Conservation (phyloP, 92 coral and sea anemone genomes). For the Parazoanthus darwini region DNA sequence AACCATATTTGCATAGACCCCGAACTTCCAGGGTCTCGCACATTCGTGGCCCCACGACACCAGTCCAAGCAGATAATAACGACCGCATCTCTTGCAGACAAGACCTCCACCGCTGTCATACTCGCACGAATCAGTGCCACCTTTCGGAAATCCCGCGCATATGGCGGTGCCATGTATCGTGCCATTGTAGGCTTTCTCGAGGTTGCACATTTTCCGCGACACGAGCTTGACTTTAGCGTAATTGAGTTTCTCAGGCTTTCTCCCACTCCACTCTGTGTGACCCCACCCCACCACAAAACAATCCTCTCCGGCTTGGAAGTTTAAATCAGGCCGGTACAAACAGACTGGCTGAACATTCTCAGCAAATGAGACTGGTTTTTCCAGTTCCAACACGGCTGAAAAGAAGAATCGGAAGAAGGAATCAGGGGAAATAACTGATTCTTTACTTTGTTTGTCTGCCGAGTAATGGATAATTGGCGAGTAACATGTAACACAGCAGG, state of each 20-base stretch:
- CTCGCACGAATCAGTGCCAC: slow-evolving; percentile 78
- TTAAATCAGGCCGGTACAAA: slow-evolving; percentile 54
- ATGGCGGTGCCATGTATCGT: slow-evolving; percentile 82
- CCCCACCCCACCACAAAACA: slow-evolving; percentile 93
- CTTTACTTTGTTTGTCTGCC: not conserved
- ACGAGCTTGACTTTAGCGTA: slow-evolving; percentile 69
- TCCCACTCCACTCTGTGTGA: slow-evolving; percentile 75
- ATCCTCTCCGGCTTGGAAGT: slow-evolving; percentile 57
- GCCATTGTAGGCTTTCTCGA: slow-evolving; percentile 73
- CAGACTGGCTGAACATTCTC: slow-evolving; percentile 74
- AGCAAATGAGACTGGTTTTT: slow-evolving; percentile 48
- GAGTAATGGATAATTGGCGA: not conserved
- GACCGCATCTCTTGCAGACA: slow-evolving; percentile 74
- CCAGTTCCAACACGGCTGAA: slow-evolving; percentile 70
- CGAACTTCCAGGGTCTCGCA: slow-evolving; percentile 76
- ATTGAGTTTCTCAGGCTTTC: slow-evolving; percentile 68
- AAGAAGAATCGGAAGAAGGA: not conserved
- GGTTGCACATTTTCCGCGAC: slow-evolving; percentile 72
- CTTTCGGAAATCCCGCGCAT: slow-evolving; percentile 82
- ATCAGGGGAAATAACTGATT: too few relatives aligned
- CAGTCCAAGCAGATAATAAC: slow-evolving; percentile 68
- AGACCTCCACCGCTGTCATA: slow-evolving; percentile 93
- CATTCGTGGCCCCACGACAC: slow-evolving; percentile 93
- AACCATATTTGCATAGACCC: slow-evolving; percentile 83
- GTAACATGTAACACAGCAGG: too few relatives aligned